Percentiles rank a stretch among this genome's conserved stretches.
These are phyloP conservation scores for Unio delphinus DNA, from an alignment of 2,888 invertebrate species.

Conservation along the genomic window DNA sequence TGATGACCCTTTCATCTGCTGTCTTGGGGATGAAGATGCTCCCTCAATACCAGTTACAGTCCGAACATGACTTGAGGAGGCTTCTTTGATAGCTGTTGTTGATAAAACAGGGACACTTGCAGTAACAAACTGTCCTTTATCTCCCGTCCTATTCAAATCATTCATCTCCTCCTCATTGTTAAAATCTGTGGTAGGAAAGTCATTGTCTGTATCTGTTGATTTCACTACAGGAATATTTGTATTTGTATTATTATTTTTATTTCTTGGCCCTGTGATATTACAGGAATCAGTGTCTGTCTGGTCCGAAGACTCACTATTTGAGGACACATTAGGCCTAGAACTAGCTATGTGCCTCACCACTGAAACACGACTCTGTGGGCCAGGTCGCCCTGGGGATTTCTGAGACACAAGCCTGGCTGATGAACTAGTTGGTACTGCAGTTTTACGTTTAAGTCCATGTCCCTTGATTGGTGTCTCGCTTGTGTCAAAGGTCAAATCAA, in stretches of 20 bases:
- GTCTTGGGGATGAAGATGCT: slow-evolving; percentile 1
- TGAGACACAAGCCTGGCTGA: slow-evolving; percentile 13
- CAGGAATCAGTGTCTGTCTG: slow-evolving; percentile 60
- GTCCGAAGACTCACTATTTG: slow-evolving; percentile 47
- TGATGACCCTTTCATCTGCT: slow-evolving; percentile 16
- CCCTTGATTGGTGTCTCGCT: slow-evolving; percentile 59
- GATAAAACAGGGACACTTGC: slow-evolving; percentile 32
- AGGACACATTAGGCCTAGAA: slow-evolving; percentile 26
- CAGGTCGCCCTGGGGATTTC: slow-evolving; percentile 5
- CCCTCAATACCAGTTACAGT: not conserved
- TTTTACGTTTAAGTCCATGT: slow-evolving; percentile 49
- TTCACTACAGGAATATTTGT: slow-evolving; percentile 45
- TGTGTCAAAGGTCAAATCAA: slow-evolving; percentile 52
- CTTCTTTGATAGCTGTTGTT: slow-evolving; percentile 6
- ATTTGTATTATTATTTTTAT: slow-evolving; percentile 12
- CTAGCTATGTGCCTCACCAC: slow-evolving; percentile 20
- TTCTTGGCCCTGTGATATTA: slow-evolving; percentile 47
- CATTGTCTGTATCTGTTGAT: slow-evolving; percentile 61
- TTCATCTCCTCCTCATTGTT: slow-evolving; percentile 59
- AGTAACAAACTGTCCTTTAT: slow-evolving; percentile 24
- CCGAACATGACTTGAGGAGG: slow-evolving; percentile 14
- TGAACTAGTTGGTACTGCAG: slow-evolving; percentile 18
- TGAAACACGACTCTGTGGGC: slow-evolving; percentile 7
- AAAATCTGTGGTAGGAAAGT: slow-evolving; percentile 62
- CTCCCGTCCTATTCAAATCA: slow-evolving; percentile 57